Evolutionary conservation across 2,797 vertebrate species (phyloP), one percentile per base, ranked within the genome.

Genomic region (Geotrypetes seraphini): DNA sequence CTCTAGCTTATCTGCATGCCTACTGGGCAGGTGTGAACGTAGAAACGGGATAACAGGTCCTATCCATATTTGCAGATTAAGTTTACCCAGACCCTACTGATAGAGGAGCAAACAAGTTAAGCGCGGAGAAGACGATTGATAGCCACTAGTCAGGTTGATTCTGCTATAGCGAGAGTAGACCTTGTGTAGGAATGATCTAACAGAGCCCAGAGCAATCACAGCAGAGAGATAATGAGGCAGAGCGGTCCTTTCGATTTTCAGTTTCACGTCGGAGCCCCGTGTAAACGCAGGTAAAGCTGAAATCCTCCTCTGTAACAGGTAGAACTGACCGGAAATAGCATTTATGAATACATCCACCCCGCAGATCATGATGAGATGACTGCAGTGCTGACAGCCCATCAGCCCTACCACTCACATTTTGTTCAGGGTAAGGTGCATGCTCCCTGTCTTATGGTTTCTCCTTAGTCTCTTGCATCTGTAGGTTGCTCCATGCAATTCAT

Each of bases 321-420:
- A 77, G 95, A 98, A 68, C 73, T 98, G 79, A 98, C 95, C 9
- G 95, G 94, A 51, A 98, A 98, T 41, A 98, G 94, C 66, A 97
- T 98, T 60, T 98, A 90, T 13, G 95, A 98, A 30, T 97, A 98
- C 69, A 92, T 97, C 63, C 95, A 98, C 35, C 94, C 92, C 0
- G 92, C 92, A 3, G 94, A 97, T 57, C 94, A 98, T 1, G 94
- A 98, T 1, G 95, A 98, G 55, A 95, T 97, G 93, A 96, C 92
- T 0, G 91, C 93, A 0, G 94, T 97, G 31, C 89, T 98, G 38
- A 96, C 95, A 0, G 91, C 92, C 2, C 93, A 97, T 44, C 95
- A 97, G 63, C 94, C 95, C 3, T 95, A 89, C 59, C 94, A 98
- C 31, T 96, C 95, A 7, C 94, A 97, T 65, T 94, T 95, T 28